Conservation (phyloP, 2,113 vertebrate genomes). For the Myotis brandtii region DNA sequence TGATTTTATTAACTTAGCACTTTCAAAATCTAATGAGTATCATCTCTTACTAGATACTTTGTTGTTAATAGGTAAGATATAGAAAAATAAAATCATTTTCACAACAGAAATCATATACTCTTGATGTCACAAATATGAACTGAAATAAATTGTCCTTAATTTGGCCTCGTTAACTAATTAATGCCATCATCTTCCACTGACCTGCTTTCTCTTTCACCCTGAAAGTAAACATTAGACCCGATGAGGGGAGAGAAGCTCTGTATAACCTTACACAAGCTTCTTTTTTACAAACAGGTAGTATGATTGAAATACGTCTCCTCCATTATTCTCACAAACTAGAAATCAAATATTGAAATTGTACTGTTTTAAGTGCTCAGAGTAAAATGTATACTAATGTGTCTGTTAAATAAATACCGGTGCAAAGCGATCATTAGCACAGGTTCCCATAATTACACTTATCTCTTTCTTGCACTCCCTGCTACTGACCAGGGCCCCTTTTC, state of each 20-base stretch:
- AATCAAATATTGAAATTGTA: neutral
- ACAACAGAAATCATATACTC: neutral
- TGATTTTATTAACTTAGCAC: constrained; percentile 35
- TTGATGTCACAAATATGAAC: neutral
- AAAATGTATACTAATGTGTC: neutral
- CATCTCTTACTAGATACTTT: neutral
- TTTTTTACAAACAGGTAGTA: neutral
- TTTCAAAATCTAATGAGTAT: constrained; percentile 29
- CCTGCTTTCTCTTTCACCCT: neutral
- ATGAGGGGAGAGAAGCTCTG: neutral
- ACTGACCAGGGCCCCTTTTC: neutral
- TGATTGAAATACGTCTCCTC: neutral
- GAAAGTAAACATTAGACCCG: neutral
- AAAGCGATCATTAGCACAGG: neutral
- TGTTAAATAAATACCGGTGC: neutral
- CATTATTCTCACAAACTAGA: neutral
- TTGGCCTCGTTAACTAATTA: constrained; percentile 8
- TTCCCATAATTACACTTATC: neutral
- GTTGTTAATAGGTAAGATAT: neutral
- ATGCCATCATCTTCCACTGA: neutral
- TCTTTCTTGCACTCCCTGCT: neutral
- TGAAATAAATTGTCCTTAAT: neutral
- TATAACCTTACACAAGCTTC: neutral
- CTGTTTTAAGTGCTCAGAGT: neutral
- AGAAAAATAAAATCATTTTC: constrained; percentile 26